phyloP scores from a whole-genome alignment of 1,140 invertebrate genomes.

The Colletes gigas region DNA sequence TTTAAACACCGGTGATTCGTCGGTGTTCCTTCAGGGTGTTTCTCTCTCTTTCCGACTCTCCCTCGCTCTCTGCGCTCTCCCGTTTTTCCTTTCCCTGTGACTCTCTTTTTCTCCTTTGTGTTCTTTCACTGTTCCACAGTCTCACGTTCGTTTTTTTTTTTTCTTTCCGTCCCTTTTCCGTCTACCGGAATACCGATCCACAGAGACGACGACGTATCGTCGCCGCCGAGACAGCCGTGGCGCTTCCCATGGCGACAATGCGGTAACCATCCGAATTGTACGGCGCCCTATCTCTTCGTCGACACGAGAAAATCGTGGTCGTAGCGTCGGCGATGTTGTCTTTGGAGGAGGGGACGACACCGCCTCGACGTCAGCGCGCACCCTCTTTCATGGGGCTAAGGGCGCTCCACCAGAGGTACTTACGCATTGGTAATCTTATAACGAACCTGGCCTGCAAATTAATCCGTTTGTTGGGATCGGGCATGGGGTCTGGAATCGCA shows the following conservation, averaged over 20 bases:
- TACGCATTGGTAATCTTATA: conserved; percentile 52
- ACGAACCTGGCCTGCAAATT: conserved; percentile 35
- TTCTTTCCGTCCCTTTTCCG: neutral
- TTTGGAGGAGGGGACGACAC: conserved; percentile 5
- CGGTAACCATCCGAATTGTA: neutral
- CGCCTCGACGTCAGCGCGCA: conserved; percentile 16
- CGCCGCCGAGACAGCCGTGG: neutral
- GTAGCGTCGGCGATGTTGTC: conserved; percentile 8
- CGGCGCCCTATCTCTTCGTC: neutral
- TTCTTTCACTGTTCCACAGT: neutral
- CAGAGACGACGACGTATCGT: neutral
- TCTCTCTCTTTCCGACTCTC: neutral
- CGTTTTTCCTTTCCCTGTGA: neutral
- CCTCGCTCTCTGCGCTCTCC: neutral
- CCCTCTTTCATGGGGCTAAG: conserved; percentile 20
- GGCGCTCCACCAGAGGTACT: conserved; percentile 43
- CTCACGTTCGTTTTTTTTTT: neutral
- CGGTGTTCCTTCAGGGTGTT: conserved; percentile 59
- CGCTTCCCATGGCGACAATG: conserved; percentile 12
- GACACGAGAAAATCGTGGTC: conserved; percentile 42
- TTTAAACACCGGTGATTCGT: conserved; percentile 77
- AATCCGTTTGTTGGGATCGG: conserved; percentile 47
- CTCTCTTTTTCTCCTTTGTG: neutral
- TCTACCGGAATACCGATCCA: neutral
- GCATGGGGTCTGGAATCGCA: conserved; percentile 43